Percentiles rank a stretch among this genome's conserved stretches.
phyloP scores from a whole-genome alignment of 2,797 vertebrate genomes.

The Catostomus latipinnis region DNA sequence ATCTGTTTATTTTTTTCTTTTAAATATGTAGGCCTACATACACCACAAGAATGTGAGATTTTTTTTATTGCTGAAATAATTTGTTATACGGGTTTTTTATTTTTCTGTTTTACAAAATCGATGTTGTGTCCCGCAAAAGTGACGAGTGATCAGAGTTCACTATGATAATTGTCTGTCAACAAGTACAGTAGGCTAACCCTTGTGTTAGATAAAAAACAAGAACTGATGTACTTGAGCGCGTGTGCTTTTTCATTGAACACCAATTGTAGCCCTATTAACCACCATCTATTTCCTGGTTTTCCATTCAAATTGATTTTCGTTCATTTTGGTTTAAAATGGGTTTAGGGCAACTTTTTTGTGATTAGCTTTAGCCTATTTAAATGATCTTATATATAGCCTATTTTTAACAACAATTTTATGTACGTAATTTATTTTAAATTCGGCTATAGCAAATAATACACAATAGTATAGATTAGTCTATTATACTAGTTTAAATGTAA shows the following conservation, averaged over 20 bases:
- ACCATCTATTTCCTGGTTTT: not conserved
- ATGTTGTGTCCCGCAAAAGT: slow-evolving; percentile 51
- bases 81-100: slow-evolving; percentile 6
- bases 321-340: too few relatives aligned
- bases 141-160: slow-evolving; percentile 70
- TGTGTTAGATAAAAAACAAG: slow-evolving; percentile 4
- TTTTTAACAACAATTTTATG: too few relatives aligned
- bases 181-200: slow-evolving; percentile 35
- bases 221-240: not conserved
- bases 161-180: slow-evolving; percentile 43
- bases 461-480: too few relatives aligned
- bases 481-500: too few relatives aligned
- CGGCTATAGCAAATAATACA: too few relatives aligned
- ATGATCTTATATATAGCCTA: too few relatives aligned
- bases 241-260: not conserved
- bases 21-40: not conserved
- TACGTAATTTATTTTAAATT: too few relatives aligned
- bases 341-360: too few relatives aligned
- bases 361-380: too few relatives aligned
- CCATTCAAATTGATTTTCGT: not conserved
- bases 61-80: not conserved
- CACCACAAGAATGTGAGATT: not conserved
- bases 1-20: not conserved
- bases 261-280: slow-evolving; percentile 1
- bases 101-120: slow-evolving; percentile 64